Evolutionary conservation across 2,113 vertebrate genomes (phyloP).

Genomic region (Aldabrachelys gigantea): DNA sequence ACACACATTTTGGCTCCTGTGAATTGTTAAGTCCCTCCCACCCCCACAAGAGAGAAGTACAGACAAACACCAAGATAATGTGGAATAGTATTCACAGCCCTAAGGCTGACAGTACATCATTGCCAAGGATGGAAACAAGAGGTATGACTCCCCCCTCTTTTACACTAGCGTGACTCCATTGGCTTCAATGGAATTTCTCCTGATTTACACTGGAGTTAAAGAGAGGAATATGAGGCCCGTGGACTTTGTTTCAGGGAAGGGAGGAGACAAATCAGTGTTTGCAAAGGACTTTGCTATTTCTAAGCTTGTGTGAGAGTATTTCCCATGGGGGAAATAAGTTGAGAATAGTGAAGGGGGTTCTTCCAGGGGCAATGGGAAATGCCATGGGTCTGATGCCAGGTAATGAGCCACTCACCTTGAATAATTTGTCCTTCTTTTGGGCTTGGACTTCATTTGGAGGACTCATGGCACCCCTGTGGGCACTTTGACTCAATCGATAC

Average conservation of each 20-base stretch:
- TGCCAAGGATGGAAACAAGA: neutral
- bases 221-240: neutral
- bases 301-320: neutral
- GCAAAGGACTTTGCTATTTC: neutral
- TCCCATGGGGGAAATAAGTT: neutral
- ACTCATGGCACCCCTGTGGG: neutral
- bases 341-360: neutral
- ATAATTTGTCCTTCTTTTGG: neutral
- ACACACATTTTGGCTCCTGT: neutral
- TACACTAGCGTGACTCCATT: neutral
- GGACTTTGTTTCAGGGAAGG: neutral
- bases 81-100: neutral
- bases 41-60: neutral
- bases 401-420: neutral
- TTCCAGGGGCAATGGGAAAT: neutral
- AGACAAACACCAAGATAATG: neutral
- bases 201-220: neutral
- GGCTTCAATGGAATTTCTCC: neutral
- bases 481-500: neutral
- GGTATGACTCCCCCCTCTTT: neutral
- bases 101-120: neutral
- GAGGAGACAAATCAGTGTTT: neutral
- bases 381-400: neutral
- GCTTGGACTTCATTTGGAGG: neutral
- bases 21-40: neutral